phyloP scores from a whole-genome alignment of 2,888 invertebrate genomes.

The Spialia ferax region DNA sequence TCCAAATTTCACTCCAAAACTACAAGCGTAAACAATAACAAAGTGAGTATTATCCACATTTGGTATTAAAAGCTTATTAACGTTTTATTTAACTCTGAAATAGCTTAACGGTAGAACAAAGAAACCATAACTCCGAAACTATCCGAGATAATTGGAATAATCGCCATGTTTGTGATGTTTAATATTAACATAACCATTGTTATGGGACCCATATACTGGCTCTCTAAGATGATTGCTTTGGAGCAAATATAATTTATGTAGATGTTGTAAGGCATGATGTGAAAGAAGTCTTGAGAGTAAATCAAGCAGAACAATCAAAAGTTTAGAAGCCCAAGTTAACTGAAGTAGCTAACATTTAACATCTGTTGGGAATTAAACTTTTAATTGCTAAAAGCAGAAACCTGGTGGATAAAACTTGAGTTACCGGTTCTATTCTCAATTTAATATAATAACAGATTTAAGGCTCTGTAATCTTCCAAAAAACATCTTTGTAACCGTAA shows the following conservation, averaged over 20 bases:
- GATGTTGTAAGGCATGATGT: no score
- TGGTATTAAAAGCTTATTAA: constrained; percentile 26
- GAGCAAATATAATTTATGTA: not conserved
- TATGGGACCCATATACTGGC: not conserved
- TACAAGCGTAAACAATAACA: not conserved
- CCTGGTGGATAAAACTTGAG: not conserved
- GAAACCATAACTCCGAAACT: constrained; percentile 32
- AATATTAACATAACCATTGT: constrained; percentile 28
- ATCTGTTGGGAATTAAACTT: not conserved
- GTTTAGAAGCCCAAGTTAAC: no score
- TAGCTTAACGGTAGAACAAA: constrained; percentile 18
- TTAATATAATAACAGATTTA: not conserved
- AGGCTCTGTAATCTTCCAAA: not conserved
- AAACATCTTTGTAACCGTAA: constrained; percentile 16
- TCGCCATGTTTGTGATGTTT: constrained; percentile 22
- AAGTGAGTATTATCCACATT: constrained; percentile 5
- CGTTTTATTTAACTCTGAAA: constrained; percentile 7
- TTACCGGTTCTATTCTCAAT: not conserved
- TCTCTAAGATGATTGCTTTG: constrained; percentile 20
- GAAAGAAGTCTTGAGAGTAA: no score
- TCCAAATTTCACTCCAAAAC: not conserved
- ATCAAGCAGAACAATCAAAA: no score
- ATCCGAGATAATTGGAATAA: constrained; percentile 34
- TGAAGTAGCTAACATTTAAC: no score
- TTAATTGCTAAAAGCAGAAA: not conserved